These are phyloP conservation scores for Amblyteles armatorius DNA, from an alignment of 2,888 invertebrate genomes.

Conservation along the genomic window DNA sequence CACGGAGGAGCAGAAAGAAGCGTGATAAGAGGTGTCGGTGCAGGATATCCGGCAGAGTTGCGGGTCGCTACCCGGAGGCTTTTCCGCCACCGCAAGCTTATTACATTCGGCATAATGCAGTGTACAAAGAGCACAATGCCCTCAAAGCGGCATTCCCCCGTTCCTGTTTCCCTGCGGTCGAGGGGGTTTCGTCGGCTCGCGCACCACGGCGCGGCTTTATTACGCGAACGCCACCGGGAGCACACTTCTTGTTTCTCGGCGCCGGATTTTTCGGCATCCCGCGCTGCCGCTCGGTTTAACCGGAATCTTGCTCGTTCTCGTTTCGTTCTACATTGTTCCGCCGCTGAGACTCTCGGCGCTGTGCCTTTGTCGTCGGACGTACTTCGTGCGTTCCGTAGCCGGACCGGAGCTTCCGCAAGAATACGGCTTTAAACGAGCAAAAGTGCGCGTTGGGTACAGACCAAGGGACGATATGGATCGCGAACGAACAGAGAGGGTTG, in stretches of 20 bases:
- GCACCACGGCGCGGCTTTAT: slow-evolving; percentile 41
- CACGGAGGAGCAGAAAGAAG: slow-evolving; percentile 3
- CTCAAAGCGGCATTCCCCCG: slow-evolving; percentile 52
- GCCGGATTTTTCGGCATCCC: slow-evolving; percentile 22
- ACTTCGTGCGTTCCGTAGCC: neutral
- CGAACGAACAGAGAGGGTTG: slow-evolving; percentile 39
- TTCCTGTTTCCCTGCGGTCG: slow-evolving; percentile 2
- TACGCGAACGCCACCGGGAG: slow-evolving; percentile 9
- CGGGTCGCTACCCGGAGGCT: slow-evolving; percentile 42
- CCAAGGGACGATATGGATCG: slow-evolving; percentile 51
- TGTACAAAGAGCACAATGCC: slow-evolving; percentile 60
- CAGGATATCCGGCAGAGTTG: slow-evolving; percentile 42
- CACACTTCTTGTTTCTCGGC: slow-evolving; percentile 22
- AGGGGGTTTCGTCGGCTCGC: slow-evolving; percentile 1
- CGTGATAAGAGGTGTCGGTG: slow-evolving; percentile 41
- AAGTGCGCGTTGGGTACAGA: slow-evolving; percentile 5
- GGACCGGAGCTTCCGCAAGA: neutral
- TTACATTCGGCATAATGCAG: slow-evolving; percentile 63
- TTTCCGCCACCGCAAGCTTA: slow-evolving; percentile 47
- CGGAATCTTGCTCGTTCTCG: neutral
- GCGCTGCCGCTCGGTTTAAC: slow-evolving; percentile 1
- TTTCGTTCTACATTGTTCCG: neutral
- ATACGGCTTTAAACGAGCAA: slow-evolving; percentile 17
- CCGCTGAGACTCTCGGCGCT: neutral
- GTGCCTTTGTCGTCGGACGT: slow-evolving; percentile 17